Percentiles rank a stretch among this genome's conserved stretches.
phyloP scores from a whole-genome alignment of 2,888 invertebrate genomes.

The Holacanthella duospinosa region DNA sequence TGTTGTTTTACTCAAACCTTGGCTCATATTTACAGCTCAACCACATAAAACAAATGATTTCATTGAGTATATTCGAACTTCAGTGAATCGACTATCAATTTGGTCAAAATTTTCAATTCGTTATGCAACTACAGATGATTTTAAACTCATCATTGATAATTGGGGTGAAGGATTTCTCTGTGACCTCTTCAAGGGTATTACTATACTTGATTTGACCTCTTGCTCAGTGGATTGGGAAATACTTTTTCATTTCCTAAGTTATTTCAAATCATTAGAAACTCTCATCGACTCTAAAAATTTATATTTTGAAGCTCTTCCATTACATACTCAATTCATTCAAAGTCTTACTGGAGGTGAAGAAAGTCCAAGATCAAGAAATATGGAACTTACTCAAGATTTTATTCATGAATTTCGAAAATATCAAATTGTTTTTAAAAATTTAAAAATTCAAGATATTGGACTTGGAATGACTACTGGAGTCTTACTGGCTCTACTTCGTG shows the following conservation, averaged over 20 bases:
- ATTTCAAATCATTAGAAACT: not conserved
- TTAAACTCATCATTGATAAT: not conserved
- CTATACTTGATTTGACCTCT: not conserved
- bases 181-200: not conserved
- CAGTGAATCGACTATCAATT: not conserved
- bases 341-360: not conserved
- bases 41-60: not conserved
- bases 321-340: not conserved
- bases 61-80: not conserved
- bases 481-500: not conserved
- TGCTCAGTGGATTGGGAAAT: not conserved
- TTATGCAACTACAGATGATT: not conserved
- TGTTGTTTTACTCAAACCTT: not conserved
- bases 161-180: not conserved
- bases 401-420: constrained; percentile 2
- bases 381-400: not conserved
- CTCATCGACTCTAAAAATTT: not conserved
- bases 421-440: not conserved
- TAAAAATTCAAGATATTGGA: not conserved
- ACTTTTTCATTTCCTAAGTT: not conserved
- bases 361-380: not conserved
- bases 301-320: not conserved
- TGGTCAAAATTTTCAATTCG: not conserved
- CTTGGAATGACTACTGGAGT: not conserved
- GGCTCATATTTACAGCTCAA: not conserved